phyloP scores from a whole-genome alignment of 2,113 vertebrate genomes.

The Actinemys pallida region DNA sequence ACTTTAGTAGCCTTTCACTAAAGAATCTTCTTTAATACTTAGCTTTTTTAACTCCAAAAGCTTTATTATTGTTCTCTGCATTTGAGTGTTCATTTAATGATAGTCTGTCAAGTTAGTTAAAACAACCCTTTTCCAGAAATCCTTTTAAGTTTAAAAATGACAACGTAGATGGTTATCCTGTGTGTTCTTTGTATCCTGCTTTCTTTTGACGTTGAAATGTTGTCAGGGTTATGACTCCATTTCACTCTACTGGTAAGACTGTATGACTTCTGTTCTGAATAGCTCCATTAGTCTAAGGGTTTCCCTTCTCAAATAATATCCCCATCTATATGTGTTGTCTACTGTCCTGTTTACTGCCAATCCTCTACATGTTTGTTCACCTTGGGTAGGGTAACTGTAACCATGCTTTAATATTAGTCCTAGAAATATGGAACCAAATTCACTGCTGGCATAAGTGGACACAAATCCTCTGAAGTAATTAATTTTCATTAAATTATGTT shows the following conservation, averaged over 20 bases:
- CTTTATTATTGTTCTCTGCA: constrained; percentile 53
- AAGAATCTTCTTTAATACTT: constrained; percentile 76
- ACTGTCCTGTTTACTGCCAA: background rate
- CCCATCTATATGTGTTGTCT: background rate
- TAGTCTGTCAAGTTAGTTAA: constrained; percentile 59
- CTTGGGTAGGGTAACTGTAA: background rate
- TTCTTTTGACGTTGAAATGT: constrained; percentile 21
- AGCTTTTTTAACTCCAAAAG: constrained; percentile 71
- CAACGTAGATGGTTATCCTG: background rate
- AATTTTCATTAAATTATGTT: background rate
- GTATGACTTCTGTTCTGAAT: background rate
- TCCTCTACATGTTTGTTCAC: background rate
- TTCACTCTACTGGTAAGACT: background rate
- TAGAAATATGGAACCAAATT: no score
- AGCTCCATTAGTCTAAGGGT: background rate
- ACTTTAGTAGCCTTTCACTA: constrained; percentile 78
- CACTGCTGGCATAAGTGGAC: background rate
- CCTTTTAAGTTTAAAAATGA: constrained; percentile 48
- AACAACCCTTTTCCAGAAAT: constrained; percentile 49
- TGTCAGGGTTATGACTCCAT: background rate
- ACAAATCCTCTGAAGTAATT: background rate
- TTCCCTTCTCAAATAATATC: background rate
- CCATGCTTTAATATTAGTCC: background rate
- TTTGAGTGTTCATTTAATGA: constrained; percentile 52
- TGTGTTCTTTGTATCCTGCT: background rate